Evolutionary conservation across 2,797 vertebrate species (phyloP).

Genomic region (Hypotaenidia okinawae): DNA sequence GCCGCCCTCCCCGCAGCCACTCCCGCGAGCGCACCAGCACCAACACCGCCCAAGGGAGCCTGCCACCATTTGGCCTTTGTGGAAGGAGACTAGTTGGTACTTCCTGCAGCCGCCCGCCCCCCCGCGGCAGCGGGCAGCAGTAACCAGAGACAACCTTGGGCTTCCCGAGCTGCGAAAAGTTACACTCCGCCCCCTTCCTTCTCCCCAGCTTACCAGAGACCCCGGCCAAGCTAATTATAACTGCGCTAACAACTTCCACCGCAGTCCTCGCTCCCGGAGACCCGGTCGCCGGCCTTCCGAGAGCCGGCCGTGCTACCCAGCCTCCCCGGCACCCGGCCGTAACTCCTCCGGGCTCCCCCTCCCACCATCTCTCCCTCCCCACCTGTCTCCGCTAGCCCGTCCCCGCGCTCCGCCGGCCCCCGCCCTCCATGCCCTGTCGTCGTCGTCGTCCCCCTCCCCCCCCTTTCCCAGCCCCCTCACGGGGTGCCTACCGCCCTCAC

Average conservation of each 20-base stretch:
- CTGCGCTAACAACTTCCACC: constrained; percentile 47
- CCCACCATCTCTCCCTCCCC: neutral
- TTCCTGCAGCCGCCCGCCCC: constrained; percentile 43
- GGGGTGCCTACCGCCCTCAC: neutral
- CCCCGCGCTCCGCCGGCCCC: neutral
- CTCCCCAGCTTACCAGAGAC: neutral
- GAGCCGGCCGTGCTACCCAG: neutral
- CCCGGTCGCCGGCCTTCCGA: neutral
- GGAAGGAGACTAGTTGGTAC: constrained; percentile 4
- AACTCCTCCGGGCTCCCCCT: neutral
- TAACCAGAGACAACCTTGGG: constrained; percentile 50
- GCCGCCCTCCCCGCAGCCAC: neutral
- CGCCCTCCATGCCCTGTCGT: neutral
- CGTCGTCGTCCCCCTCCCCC: neutral
- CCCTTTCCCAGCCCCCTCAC: neutral
- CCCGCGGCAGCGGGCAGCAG: constrained; percentile 7
- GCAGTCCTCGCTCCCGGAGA: neutral
- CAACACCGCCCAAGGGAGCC: neutral
- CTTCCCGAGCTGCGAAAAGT: constrained; percentile 64
- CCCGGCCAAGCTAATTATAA: constrained; percentile 61
- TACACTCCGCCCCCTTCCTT: constrained; percentile 57
- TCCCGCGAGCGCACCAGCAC: neutral
- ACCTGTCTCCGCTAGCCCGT: neutral
- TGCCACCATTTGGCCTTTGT: constrained; percentile 57
- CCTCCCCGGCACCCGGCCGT: neutral